Percentiles rank a stretch among this genome's conserved stretches.
phyloP scores from a whole-genome alignment of 2,888 invertebrate species.

The Drosophila mayaguana region DNA sequence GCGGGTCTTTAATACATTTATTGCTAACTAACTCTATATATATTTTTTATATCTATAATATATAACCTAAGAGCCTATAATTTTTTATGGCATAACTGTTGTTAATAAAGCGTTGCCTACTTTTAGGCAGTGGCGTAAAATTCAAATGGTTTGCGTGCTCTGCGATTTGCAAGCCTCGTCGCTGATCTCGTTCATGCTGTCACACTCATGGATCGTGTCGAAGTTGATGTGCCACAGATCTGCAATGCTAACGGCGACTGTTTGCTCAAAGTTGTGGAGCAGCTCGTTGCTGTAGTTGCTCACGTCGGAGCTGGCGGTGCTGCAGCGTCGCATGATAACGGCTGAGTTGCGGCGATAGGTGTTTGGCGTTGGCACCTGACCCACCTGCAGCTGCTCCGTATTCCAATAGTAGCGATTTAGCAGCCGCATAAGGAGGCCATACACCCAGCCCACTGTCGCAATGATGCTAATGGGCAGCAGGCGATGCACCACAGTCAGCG shows the following conservation, averaged over 20 bases:
- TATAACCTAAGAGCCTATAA: background rate
- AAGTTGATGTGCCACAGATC: conserved; percentile 80
- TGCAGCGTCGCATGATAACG: conserved; percentile 71
- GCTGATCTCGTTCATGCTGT: conserved; percentile 27
- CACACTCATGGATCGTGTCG: conserved; percentile 61
- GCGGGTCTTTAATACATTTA: conserved; percentile 5
- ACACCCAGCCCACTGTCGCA: conserved; percentile 80
- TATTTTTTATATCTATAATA: background rate
- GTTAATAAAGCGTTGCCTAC: conserved; percentile 36
- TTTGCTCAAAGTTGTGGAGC: conserved; percentile 59
- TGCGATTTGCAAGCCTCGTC: conserved; percentile 34
- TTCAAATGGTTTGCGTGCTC: conserved; percentile 59
- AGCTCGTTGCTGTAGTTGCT: conserved; percentile 60
- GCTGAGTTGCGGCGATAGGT: conserved; percentile 80
- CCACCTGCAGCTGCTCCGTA: conserved; percentile 72
- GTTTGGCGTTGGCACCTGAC: conserved; percentile 79
- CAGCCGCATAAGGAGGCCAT: conserved; percentile 80
- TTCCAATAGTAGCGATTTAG: conserved; percentile 83
- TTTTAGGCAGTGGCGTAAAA: conserved; percentile 34
- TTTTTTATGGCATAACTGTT: conserved; percentile 14
- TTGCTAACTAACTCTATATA: conserved; percentile 3
- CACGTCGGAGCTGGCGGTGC: conserved; percentile 69
- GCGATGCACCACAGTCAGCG: conserved; percentile 76
- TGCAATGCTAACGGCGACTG: conserved; percentile 75
- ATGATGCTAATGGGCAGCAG: conserved; percentile 82